These are phyloP conservation scores for Ophthalmolycus amberensis DNA, from an alignment of 2,113 vertebrate species.

Conservation along the genomic window DNA sequence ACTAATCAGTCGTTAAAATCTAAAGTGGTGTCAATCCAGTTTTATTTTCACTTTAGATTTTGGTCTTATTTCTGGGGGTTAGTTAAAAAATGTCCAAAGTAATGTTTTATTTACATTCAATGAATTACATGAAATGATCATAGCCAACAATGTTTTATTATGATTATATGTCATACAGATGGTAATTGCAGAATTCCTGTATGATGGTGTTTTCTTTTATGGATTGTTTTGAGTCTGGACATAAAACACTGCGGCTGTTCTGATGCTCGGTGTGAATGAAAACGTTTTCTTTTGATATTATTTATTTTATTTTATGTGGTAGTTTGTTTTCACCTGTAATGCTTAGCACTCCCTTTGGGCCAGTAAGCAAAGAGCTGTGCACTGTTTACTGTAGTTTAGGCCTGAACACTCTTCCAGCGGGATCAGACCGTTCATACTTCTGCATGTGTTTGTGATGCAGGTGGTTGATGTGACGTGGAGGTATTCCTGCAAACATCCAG, in stretches of 20 bases:
- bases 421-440: background rate
- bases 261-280: background rate
- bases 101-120: background rate
- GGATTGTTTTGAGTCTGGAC: background rate
- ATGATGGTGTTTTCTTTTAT: background rate
- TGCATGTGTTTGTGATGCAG: constrained; percentile 70
- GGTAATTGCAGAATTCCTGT: background rate
- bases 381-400: background rate
- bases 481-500: constrained; percentile 94
- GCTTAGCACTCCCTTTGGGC: background rate
- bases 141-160: background rate
- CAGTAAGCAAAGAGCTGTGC: background rate
- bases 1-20: background rate
- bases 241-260: background rate
- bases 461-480: constrained; percentile 98
- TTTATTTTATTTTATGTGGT: background rate
- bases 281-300: background rate
- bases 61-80: background rate
- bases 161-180: background rate
- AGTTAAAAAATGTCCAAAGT: background rate
- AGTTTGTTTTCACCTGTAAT: background rate
- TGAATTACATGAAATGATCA: background rate
- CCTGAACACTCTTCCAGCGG: background rate
- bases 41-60: background rate
- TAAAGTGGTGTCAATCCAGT: background rate